A percentile compares a stretch with the other conserved stretches of the same genome.
Evolutionary conservation across 1,140 invertebrate genomes (phyloP).

Genomic region (Battus philenor): DNA sequence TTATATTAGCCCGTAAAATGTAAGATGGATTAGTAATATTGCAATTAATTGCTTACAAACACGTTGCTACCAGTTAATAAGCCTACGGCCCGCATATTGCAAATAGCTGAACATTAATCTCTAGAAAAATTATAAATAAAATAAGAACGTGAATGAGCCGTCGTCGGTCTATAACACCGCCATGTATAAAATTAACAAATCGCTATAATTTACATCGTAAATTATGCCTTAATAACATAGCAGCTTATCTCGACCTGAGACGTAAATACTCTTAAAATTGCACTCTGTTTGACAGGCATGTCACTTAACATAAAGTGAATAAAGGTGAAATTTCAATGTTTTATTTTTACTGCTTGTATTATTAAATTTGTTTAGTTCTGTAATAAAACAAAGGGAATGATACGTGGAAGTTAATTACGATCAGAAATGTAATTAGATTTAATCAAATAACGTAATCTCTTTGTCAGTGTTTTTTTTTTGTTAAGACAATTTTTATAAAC

Average conservation of each 20-base stretch:
- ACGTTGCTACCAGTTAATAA: too few species aligned
- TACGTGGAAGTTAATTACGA: slow-evolving; percentile 64
- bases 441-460: slow-evolving; percentile 67
- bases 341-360: slow-evolving; percentile 10
- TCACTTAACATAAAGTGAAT: slow-evolving; percentile 19
- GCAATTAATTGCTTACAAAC: too few species aligned
- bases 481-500: slow-evolving; percentile 31
- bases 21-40: too few species aligned
- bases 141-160: slow-evolving; percentile 35
- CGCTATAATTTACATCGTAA: slow-evolving; percentile 65
- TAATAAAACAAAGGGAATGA: slow-evolving; percentile 69
- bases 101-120: slow-evolving; percentile 10
- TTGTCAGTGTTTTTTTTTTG: slow-evolving; percentile 41
- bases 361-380: slow-evolving; percentile 30
- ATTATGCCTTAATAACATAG: slow-evolving; percentile 63
- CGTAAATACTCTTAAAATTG: too few species aligned
- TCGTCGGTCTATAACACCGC: slow-evolving; percentile 37
- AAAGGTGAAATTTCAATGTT: slow-evolving; percentile 26
- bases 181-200: slow-evolving; percentile 65
- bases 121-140: slow-evolving; percentile 21
- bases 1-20: too few species aligned
- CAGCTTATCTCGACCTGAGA: slow-evolving; percentile 60
- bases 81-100: too few species aligned
- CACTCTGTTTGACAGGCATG: too few species aligned
- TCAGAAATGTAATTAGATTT: slow-evolving; percentile 67